Percentiles rank a stretch among this genome's conserved stretches.
Conservation (phyloP, 2,113 vertebrate genomes). For the Eidolon helvum region DNA sequence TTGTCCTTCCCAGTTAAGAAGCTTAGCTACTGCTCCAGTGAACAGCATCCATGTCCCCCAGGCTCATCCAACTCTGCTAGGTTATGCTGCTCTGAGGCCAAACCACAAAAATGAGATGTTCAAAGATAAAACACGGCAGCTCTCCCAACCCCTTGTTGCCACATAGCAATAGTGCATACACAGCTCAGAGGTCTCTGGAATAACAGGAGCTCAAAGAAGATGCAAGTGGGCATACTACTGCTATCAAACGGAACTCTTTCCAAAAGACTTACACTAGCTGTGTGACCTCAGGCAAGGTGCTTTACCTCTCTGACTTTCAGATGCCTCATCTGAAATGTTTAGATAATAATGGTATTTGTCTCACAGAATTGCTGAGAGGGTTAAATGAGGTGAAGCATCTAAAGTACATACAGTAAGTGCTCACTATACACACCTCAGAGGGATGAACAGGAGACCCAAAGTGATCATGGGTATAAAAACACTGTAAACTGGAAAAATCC, state of each 20-base stretch:
- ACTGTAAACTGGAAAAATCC: not conserved
- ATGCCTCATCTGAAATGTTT: not conserved
- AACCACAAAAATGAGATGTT: not conserved
- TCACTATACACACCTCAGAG: not conserved
- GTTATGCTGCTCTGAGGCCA: not conserved
- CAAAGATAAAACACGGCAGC: not conserved
- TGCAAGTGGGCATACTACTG: not conserved
- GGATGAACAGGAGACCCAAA: not conserved
- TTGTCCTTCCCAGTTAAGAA: not conserved
- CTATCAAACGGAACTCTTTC: not conserved
- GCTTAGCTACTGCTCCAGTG: not conserved
- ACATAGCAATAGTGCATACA: not conserved
- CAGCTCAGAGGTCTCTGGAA: not conserved
- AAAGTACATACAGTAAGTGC: not conserved
- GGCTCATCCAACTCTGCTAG: not conserved
- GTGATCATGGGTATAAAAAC: not conserved
- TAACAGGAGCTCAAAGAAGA: not conserved
- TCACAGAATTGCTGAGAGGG: not conserved
- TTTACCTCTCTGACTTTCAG: not conserved
- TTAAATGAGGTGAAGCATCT: not conserved
- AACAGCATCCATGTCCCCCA: not conserved
- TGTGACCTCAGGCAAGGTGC: not conserved
- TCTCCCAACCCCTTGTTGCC: not conserved
- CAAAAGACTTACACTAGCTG: not conserved
- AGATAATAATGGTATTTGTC: not conserved